These are phyloP conservation scores for Neodiprion lecontei DNA, from an alignment of 1,140 invertebrate genomes.

Conservation along the genomic window DNA sequence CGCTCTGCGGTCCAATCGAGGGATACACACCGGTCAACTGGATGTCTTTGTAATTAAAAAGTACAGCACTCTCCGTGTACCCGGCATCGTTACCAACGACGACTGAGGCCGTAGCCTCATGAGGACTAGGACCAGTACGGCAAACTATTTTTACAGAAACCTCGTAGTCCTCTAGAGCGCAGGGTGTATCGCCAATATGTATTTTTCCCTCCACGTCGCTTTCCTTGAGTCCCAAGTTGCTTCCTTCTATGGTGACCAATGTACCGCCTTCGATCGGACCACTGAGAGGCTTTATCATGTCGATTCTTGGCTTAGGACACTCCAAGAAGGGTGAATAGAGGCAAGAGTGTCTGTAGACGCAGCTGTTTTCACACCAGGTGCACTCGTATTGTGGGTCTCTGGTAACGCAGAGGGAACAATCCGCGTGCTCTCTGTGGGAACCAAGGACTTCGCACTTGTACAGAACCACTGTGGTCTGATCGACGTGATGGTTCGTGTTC, in stretches of 20 bases:
- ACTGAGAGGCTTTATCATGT: constrained; percentile 92
- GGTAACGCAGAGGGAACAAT: constrained; percentile 93
- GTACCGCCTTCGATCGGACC: constrained; percentile 97
- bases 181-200: constrained; percentile 88
- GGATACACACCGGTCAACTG: constrained; percentile 83
- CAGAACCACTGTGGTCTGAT: constrained; percentile 86
- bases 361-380: constrained; percentile 89
- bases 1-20: constrained; percentile 87
- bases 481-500: constrained; percentile 92
- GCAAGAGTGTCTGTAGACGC: constrained; percentile 85
- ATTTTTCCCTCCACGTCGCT: constrained; percentile 92
- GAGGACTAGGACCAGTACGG: constrained; percentile 78
- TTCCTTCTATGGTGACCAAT: constrained; percentile 92
- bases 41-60: constrained; percentile 90
- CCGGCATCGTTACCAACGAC: constrained; percentile 90
- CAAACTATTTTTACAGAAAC: constrained; percentile 92
- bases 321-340: constrained; percentile 74
- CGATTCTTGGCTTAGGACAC: constrained; percentile 91
- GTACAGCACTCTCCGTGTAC: constrained; percentile 85
- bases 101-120: constrained; percentile 80
- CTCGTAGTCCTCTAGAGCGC: constrained; percentile 87
- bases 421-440: constrained; percentile 88
- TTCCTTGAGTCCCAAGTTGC: constrained; percentile 90
- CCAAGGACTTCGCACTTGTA: constrained; percentile 96
- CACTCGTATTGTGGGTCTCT: constrained; percentile 87